Evolutionary conservation across 2,888 invertebrate genomes (phyloP), one percentile per base, ranked within the genome.

Genomic region (Panzeria rudis): DNA sequence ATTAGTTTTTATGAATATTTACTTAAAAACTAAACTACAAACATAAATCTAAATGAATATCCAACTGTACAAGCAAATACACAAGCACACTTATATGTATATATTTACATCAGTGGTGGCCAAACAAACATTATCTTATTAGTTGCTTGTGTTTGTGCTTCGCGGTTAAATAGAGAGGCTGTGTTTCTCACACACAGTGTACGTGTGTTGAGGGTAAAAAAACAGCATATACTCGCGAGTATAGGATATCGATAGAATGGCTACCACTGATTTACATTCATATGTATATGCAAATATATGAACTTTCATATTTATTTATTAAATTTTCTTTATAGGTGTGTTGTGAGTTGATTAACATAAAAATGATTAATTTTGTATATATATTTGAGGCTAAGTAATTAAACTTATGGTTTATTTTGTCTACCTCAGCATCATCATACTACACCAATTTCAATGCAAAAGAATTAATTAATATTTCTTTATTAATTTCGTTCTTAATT

Each of bases 1-100:
- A 82, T 82, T 85, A 78, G 82, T 85, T 82, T 85, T 82, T 82
- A 81, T 85, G 73, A 78, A 78, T 85, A 59, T 84, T 85, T 82
- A 59, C 71, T 82, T 75, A 71, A 82, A 78, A 82, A 78, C 82
- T 64, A 71, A 71, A 62, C 52, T 23, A 61, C 52, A 29, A 35
- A 69, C 1, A 75, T 50, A 23, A 52, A 47, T 47, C n/a, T 35
- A 68, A 29, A 50, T 17, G 54, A 35, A 41, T 13, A 3, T 25
- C 11, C 11, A 56, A 15, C 15, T 29, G 29, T 15, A 29, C 7
- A 11, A 15, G 3, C 15, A 69, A 4, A 50, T 20, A 20, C 17
- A 17, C 20, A 50, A 7, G 8, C 35, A 59, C 35, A 32, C 20
- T n/a, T n/a, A n/a, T n/a, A n/a, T n/a, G n/a, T n/a, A n/a, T n/a